phyloP scores from a whole-genome alignment of 2,113 vertebrate species.

The Dicaeum eximium region DNA sequence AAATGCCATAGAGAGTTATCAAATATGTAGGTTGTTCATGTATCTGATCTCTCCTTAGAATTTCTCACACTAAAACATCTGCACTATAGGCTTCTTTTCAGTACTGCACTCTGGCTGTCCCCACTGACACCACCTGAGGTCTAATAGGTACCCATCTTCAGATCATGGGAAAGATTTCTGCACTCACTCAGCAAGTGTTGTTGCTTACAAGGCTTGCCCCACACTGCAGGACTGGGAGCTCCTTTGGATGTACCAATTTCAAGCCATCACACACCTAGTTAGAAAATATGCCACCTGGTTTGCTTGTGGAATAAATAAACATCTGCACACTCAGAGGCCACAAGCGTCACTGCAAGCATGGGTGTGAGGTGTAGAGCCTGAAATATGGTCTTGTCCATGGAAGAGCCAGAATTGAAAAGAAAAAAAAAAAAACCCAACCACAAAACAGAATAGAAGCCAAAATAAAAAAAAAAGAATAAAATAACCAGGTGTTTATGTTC shows the following conservation, averaged over 20 bases:
- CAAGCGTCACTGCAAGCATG: not conserved
- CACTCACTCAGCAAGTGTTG: fast-evolving
- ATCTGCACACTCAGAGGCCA: not conserved
- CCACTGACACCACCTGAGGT: not conserved
- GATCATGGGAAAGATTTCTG: not conserved
- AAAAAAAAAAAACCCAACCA: not conserved
- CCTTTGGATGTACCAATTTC: not conserved
- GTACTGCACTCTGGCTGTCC: not conserved
- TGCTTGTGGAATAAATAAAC: not conserved
- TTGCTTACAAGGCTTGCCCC: not conserved
- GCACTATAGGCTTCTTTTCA: not conserved
- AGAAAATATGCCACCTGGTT: not conserved
- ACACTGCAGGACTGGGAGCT: not conserved
- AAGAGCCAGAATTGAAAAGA: not conserved
- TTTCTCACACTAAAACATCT: not conserved
- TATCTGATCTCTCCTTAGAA: not conserved
- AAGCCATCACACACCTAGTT: not conserved
- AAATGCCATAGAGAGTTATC: not conserved
- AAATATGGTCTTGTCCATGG: not conserved
- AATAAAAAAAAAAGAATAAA: too few species aligned
- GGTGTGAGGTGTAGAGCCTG: not conserved
- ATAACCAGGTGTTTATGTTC: not conserved
- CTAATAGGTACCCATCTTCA: not conserved
- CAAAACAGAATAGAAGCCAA: too few species aligned
- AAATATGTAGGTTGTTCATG: not conserved